Base-by-base conservation (phyloP, 2,797 vertebrate species). In the Geotrypetes seraphini region DNA sequence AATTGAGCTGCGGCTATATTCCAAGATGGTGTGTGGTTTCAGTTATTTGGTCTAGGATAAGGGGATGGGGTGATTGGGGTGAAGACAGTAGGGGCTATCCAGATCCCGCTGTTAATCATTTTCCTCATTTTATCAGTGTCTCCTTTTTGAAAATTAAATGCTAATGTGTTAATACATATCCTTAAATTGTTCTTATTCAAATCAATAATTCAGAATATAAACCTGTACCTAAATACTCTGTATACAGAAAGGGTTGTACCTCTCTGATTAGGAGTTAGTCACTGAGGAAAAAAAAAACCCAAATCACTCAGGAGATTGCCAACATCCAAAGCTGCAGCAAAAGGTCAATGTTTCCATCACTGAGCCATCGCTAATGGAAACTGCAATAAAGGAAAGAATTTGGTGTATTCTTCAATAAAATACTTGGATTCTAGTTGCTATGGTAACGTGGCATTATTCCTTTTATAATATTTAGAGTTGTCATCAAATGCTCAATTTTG, bases 281-380 rank as follows among this genome's bases (percentile, higher is more conserved):
- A 0, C 14, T 5, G 28, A 43, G 7, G 2, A 9, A 20, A 31
- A 16, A 12, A 5, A 9, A 21, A n/a, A n/a, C n/a, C n/a, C n/a
- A n/a, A n/a, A n/a, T n/a, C 6, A 4, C 1, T 11, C 18, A 27
- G 14, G 14, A 45, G 19, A 26, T 19, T 29, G 39, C 16, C 32
- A 32, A 31, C 3, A 33, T 7, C 32, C 17, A 42, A 22, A 33
- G 17, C 22, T 28, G 13, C 7, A 17, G 29, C 31, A 24, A 36
- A 24, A 37, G 36, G 31, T 22, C 25, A 25, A 3, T 37, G 11
- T 22, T 46, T 13, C 17, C 35, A 25, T 25, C 12, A 44, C 6
- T 52, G 38, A 41, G 16, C 14, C 29, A 58, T 16, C 25, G 23
- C 19, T 33, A 53, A 36, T 3, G n/a, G 42, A 40, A 63, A 52